Conservation (phyloP, 2,888 invertebrate genomes). For the Aspidiotus rigidus region DNA sequence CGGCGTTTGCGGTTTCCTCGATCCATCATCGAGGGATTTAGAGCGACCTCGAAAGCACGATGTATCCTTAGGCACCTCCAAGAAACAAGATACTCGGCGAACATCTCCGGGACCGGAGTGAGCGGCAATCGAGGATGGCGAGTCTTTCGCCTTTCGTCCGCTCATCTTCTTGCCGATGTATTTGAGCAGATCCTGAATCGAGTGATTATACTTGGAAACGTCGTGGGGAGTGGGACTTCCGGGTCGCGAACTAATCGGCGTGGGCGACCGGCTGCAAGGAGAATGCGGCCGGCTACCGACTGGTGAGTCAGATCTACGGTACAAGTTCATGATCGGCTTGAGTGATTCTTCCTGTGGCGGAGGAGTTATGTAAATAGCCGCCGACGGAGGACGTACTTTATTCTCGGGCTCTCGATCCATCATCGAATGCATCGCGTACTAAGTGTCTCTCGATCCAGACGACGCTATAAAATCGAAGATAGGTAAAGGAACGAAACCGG, state of each 20-base stretch:
- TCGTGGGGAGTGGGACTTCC: constrained; percentile 24
- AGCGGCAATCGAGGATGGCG: constrained; percentile 23
- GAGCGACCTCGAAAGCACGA: constrained; percentile 67
- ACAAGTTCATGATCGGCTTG: constrained; percentile 29
- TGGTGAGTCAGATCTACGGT: constrained; percentile 34
- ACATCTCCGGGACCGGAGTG: constrained; percentile 28
- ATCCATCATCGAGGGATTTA: constrained; percentile 62
- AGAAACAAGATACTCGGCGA: constrained; percentile 48
- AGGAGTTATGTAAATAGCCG: constrained; percentile 31
- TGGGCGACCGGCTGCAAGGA: constrained; percentile 31
- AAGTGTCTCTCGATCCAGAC: neutral
- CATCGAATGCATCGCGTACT: constrained; percentile 12
- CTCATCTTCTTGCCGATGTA: constrained; percentile 31
- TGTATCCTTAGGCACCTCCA: constrained; percentile 44
- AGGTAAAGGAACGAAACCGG: neutral
- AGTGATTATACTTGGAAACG: constrained; percentile 29
- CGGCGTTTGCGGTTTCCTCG: constrained; percentile 44
- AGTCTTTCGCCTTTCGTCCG: constrained; percentile 33
- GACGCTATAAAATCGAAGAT: neutral
- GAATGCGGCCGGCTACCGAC: constrained; percentile 19
- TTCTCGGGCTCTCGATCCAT: constrained; percentile 17
- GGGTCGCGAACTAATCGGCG: constrained; percentile 36
- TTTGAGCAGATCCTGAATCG: constrained; percentile 33
- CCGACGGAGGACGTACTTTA: constrained; percentile 19
- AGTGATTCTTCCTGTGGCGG: constrained; percentile 11